Evolutionary conservation across 2,888 invertebrate species (phyloP).

Genomic region (Calameuta idolon): DNA sequence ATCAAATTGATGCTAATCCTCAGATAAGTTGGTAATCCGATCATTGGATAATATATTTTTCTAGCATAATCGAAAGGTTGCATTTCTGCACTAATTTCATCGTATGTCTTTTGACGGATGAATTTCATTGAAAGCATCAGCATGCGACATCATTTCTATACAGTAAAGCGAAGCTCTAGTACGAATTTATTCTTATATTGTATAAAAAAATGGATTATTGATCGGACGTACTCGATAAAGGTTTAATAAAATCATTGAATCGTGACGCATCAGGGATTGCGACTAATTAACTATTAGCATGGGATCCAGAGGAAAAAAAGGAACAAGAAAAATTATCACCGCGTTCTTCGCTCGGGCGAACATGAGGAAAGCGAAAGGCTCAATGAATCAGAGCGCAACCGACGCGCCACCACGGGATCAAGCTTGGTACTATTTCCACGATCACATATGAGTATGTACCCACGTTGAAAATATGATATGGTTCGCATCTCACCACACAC

Average conservation of each 20-base stretch:
- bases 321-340: not conserved
- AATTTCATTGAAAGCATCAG: too few relatives aligned
- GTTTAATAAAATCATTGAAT: not conserved
- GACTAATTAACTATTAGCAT: not conserved
- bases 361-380: constrained; percentile 3
- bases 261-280: not conserved
- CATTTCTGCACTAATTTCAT: too few relatives aligned
- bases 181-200: too few relatives aligned
- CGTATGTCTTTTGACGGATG: too few relatives aligned
- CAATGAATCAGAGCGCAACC: not conserved
- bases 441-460: not conserved
- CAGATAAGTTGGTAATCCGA: too few relatives aligned
- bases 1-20: too few relatives aligned
- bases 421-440: too few relatives aligned
- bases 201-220: too few relatives aligned
- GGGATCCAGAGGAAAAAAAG: not conserved
- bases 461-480: not conserved
- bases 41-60: too few relatives aligned
- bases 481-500: not conserved
- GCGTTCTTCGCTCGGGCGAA: not conserved
- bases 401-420: not conserved
- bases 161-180: too few relatives aligned
- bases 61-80: too few relatives aligned
- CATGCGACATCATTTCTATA: too few relatives aligned
- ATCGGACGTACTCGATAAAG: not conserved